Conservation (phyloP, 2,888 invertebrate genomes). For the Meiosimyza decipiens region DNA sequence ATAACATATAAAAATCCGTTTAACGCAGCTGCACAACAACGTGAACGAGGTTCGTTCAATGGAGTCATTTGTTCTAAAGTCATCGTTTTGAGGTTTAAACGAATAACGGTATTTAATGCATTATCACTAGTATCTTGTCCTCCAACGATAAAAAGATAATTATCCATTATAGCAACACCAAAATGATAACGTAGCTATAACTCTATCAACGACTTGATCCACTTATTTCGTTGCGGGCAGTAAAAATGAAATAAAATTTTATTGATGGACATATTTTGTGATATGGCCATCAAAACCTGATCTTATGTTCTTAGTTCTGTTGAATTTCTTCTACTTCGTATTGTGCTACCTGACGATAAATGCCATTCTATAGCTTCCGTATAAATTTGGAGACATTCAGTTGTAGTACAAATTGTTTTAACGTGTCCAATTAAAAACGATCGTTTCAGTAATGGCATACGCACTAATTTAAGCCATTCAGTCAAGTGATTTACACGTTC, state of each 20-base stretch:
- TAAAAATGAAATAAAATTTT: conserved; percentile 66
- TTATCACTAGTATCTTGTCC: conserved; percentile 86
- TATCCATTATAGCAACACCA: conserved; percentile 85
- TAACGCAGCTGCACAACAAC: conserved; percentile 81
- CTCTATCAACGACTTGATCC: conserved; percentile 64
- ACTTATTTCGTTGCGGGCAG: conserved; percentile 64
- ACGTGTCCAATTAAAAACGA: conserved; percentile 92
- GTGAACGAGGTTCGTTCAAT: conserved; percentile 90
- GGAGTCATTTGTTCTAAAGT: conserved; percentile 84
- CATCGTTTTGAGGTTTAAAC: conserved; percentile 83
- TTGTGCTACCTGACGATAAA: conserved; percentile 84
- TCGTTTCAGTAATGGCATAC: conserved; percentile 86
- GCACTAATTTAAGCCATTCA: no score
- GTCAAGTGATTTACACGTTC: no score
- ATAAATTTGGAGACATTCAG: conserved; percentile 84
- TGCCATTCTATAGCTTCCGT: conserved; percentile 97
- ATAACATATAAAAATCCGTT: conserved; percentile 89
- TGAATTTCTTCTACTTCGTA: conserved; percentile 81
- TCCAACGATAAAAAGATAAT: conserved; percentile 87
- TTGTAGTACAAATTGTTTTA: conserved; percentile 74
- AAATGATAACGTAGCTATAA: conserved; percentile 81
- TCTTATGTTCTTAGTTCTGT: conserved; percentile 88
- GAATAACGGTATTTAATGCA: conserved; percentile 85
- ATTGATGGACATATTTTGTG: no score
- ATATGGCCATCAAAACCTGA: background rate